Percentiles rank a stretch among this genome's conserved stretches.
Evolutionary conservation across 2,113 vertebrate species (phyloP).

Genomic region (Nestor notabilis): DNA sequence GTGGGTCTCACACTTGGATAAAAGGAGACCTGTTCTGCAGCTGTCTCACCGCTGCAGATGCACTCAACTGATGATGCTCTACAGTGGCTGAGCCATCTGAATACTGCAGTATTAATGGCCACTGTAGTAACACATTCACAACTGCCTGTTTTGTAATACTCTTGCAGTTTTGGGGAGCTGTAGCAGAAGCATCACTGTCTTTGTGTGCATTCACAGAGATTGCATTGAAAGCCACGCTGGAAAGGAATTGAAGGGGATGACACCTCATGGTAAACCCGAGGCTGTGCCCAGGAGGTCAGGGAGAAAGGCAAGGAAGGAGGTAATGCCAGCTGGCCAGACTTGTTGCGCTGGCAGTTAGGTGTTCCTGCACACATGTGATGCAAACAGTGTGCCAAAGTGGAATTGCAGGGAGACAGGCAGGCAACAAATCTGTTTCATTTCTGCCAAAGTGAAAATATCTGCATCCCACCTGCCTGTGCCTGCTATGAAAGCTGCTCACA

Average conservation of each 20-base stretch:
- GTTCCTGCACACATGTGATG: not conserved
- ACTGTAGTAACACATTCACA: not conserved
- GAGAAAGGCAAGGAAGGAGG: not conserved
- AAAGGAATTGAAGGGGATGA: not conserved
- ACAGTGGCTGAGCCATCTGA: not conserved
- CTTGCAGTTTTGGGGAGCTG: not conserved
- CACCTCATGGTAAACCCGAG: not conserved
- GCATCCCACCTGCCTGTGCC: not conserved
- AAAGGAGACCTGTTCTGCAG: not conserved
- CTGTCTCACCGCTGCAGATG: not conserved
- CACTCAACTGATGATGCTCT: not conserved
- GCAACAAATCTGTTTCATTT: not conserved
- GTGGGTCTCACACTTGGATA: not conserved
- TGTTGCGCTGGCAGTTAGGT: not conserved
- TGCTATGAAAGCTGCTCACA: not conserved
- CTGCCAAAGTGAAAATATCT: not conserved
- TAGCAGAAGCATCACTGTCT: not conserved
- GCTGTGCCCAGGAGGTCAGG: not conserved
- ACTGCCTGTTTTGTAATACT: not conserved
- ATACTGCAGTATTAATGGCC: not conserved
- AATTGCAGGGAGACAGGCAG: not conserved
- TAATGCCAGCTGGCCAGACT: not conserved
- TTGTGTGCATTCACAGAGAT: not conserved
- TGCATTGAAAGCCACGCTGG: not conserved
- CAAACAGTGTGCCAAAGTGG: not conserved